Evolutionary conservation across 1,140 invertebrate genomes (phyloP).

Genomic region (Lineus longissimus): DNA sequence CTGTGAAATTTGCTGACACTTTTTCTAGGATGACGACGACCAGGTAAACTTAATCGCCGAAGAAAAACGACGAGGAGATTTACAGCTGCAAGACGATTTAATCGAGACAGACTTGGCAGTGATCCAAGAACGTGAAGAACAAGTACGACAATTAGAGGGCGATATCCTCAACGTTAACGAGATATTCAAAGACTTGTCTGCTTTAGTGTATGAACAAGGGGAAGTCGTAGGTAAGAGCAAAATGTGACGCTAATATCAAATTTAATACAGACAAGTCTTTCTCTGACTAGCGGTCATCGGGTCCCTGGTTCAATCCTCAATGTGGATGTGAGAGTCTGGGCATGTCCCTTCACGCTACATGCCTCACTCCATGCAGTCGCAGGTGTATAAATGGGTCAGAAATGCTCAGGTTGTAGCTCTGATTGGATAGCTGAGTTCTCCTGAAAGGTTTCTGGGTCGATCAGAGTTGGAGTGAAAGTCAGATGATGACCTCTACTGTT

Average conservation of each 20-base stretch:
- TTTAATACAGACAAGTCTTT: background rate
- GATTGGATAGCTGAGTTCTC: no score
- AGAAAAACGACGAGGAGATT: conserved; percentile 40
- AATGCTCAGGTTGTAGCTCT: no score
- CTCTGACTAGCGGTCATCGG: background rate
- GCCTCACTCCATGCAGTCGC: no score
- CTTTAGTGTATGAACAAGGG: conserved; percentile 94
- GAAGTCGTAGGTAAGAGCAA: conserved; percentile 76
- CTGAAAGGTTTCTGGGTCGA: no score
- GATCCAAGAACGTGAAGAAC: conserved; percentile 83
- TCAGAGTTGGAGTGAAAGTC: no score
- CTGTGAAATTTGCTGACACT: no score
- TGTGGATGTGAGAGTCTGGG: no score
- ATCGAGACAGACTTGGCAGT: conserved; percentile 78
- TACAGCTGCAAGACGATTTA: conserved; percentile 56
- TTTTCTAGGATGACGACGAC: conserved; percentile 50
- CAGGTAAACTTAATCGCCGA: conserved; percentile 34
- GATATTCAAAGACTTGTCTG: conserved; percentile 95
- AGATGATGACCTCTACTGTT: no score
- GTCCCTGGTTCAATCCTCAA: no score
- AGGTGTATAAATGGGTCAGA: no score
- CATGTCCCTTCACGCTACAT: no score
- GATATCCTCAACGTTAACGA: conserved; percentile 95
- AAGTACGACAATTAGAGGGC: conserved; percentile 81
- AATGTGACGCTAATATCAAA: background rate